Evolutionary conservation across 2,797 vertebrate species (phyloP).

Genomic region (Hippoglossus hippoglossus): DNA sequence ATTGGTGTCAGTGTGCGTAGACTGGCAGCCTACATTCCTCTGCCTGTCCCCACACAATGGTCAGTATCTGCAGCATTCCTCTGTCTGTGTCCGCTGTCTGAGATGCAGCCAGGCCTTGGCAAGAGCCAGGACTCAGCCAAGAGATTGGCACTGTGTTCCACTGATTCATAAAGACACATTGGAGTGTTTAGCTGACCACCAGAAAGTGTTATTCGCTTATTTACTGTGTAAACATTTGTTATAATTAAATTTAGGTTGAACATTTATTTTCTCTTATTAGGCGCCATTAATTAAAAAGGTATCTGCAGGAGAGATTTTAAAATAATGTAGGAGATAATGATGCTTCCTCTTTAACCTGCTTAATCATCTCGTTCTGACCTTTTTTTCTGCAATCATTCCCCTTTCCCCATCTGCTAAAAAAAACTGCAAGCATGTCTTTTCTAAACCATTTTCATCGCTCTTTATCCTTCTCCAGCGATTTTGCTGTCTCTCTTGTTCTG

Average conservation of each 20-base stretch:
- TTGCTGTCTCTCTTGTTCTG: conserved; percentile 72
- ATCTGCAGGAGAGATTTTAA: conserved; percentile 36
- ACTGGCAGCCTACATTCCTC: conserved; percentile 81
- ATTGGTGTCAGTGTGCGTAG: conserved; percentile 74
- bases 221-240: conserved; percentile 2
- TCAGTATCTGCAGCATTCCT: conserved; percentile 82
- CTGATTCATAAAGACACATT: conserved; percentile 31
- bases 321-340: conserved; percentile 40
- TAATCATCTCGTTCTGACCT: conserved; percentile 46
- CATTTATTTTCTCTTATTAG: not conserved
- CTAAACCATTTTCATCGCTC: conserved; percentile 41
- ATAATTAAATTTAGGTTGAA: not conserved
- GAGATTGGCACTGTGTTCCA: conserved; percentile 43
- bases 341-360: conserved; percentile 51
- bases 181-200: conserved; percentile 18
- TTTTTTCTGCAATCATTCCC: conserved; percentile 31
- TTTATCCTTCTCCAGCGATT: conserved; percentile 66
- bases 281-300: conserved; percentile 3
- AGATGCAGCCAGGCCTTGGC: conserved; percentile 69
- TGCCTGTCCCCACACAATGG: conserved; percentile 80
- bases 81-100: conserved; percentile 80
- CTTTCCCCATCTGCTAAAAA: conserved; percentile 52
- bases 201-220: not conserved
- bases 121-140: conserved; percentile 42
- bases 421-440: conserved; percentile 53